Base-by-base conservation (phyloP, 2,797 vertebrate genomes). In the Alosa sapidissima region DNA sequence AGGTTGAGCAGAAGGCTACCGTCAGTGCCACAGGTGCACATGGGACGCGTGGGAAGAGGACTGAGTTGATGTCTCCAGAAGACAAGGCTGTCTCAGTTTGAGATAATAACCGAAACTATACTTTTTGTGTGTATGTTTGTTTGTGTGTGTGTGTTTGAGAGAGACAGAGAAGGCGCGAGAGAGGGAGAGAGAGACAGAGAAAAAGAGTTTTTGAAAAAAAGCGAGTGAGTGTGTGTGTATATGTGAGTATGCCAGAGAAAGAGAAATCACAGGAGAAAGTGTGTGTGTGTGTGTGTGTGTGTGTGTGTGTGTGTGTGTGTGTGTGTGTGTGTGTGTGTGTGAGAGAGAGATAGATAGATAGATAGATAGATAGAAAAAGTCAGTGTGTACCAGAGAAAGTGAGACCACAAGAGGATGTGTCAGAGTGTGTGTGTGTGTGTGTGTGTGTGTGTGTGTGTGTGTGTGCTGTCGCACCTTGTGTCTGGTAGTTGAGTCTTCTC, bases 401-500 rank as follows among this genome's bases (percentile, higher is more conserved):
- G 49, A 51, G 49, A 51, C 7, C 49, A 51, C 10, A 11, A 51
- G 49, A 51, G 72, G 33, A n/a, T 55, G 81, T 13, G 85, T 48
- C 81, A 49, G 75, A 78, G 55, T 55, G 65, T 82, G 81, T 47
- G 41, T 60, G 82, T 47, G 47, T 81, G 72, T 83, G 78, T 75
- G 68, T 75, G 82, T 84, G 45, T 49, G 41, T 87, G 72, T 83
- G 81, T 85, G 65, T n/a, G n/a, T n/a, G n/a, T n/a, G n/a, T n/a
- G n/a, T n/a, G n/a, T n/a, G n/a, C 2, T 60, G 86, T 24, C 90
- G 62, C 96, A 96, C 98, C 98, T 97, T 97, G 97, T 49, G 97
- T 98, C 91, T 98, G 98, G 91, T 96, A 97, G 94, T 98, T 98
- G 87, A 98, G 96, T 81, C 98, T 94, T 85, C 97, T 96, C 97